phyloP scores from a whole-genome alignment of 2,113 vertebrate genomes.

The Cyphomyrus plagiostoma region DNA sequence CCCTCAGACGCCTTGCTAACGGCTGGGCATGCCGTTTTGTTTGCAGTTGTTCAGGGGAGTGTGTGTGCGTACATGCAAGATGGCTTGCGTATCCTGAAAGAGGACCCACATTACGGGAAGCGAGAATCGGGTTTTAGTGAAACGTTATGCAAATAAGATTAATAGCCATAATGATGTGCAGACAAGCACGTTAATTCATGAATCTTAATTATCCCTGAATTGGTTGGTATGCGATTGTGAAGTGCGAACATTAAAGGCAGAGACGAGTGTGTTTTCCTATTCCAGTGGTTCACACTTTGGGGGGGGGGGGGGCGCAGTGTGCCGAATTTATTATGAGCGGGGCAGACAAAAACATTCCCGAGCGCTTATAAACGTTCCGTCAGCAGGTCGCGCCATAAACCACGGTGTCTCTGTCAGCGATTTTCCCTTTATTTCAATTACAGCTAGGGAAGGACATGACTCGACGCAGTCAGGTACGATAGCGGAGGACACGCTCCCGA shows the following conservation, averaged over 20 bases:
- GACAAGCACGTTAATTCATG: neutral
- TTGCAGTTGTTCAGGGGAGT: conserved; percentile 7
- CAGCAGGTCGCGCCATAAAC: neutral
- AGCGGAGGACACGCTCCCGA: neutral
- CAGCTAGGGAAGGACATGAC: conserved; percentile 4
- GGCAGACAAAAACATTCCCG: conserved; percentile 3
- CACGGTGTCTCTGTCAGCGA: neutral
- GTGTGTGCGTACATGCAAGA: neutral
- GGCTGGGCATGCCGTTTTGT: neutral
- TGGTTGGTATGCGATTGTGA: neutral
- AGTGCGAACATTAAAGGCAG: neutral
- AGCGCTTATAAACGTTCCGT: conserved; percentile 6
- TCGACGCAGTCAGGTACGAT: neutral
- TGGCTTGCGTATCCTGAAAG: neutral
- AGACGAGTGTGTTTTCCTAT: neutral
- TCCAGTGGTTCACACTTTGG: neutral
- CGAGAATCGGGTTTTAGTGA: neutral
- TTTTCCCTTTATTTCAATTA: conserved; percentile 19
- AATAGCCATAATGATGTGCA: neutral
- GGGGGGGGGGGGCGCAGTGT: neutral
- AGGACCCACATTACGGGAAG: neutral
- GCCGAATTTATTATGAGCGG: conserved; percentile 15
- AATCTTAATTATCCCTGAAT: neutral
- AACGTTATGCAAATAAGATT: conserved; percentile 5
- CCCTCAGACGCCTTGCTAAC: neutral